Conservation (phyloP, 2,888 invertebrate species). For the Sturmia bella region DNA sequence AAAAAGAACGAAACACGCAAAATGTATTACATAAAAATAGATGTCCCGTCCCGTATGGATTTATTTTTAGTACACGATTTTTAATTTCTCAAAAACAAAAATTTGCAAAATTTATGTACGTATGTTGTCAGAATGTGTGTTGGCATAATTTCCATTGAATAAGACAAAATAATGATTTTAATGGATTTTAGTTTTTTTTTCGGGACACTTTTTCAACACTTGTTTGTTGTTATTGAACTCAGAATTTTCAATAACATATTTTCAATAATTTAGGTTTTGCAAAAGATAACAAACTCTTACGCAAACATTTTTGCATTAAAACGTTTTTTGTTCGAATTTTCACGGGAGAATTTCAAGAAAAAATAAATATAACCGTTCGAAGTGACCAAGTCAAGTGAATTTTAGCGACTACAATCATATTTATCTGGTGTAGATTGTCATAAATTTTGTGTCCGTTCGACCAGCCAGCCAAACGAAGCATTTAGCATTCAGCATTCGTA, state of each 20-base stretch:
- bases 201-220: slow-evolving; percentile 19
- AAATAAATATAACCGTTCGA: slow-evolving; percentile 59
- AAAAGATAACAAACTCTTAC: slow-evolving; percentile 66
- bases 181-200: slow-evolving; percentile 31
- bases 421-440: slow-evolving; percentile 58
- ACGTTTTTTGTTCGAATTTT: slow-evolving; percentile 9
- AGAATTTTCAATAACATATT: slow-evolving; percentile 16
- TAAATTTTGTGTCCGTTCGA: slow-evolving; percentile 37
- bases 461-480: slow-evolving; percentile 26
- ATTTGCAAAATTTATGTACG: slow-evolving; percentile 23
- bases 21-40: slow-evolving; percentile 78
- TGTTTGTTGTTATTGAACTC: slow-evolving; percentile 25
- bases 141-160: too few species aligned
- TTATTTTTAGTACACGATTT: slow-evolving; percentile 78
- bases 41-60: slow-evolving; percentile 78
- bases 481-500: slow-evolving; percentile 48
- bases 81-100: not conserved
- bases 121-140: too few species aligned
- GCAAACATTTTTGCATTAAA: slow-evolving; percentile 62
- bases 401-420: slow-evolving; percentile 66
- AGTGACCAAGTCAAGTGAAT: slow-evolving; percentile 66
- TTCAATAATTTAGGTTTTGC: slow-evolving; percentile 20
- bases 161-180: not conserved
- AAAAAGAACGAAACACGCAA: slow-evolving; percentile 11
- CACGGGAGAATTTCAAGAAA: slow-evolving; percentile 15